phyloP scores from a whole-genome alignment of 2,888 invertebrate genomes.

The Tipula lateralis region DNA sequence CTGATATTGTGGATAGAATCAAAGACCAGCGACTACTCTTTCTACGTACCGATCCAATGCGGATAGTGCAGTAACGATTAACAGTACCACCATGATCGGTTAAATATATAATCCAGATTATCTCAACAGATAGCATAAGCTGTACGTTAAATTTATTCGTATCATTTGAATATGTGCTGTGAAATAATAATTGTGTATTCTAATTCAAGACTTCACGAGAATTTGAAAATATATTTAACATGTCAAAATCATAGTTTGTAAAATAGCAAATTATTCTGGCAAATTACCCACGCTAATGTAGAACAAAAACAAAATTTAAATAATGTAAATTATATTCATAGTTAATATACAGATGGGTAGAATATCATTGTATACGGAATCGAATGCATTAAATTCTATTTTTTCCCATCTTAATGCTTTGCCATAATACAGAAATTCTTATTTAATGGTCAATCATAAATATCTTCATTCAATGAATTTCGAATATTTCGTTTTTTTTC shows the following conservation, averaged over 20 bases:
- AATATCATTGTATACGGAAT: neutral
- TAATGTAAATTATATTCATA: neutral
- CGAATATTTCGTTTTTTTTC: neutral
- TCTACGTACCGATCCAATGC: no score
- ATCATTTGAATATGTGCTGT: no score
- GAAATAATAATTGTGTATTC: no score
- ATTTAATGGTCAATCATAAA: conserved; percentile 24
- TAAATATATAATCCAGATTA: no score
- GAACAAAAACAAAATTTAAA: neutral
- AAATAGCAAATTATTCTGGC: neutral
- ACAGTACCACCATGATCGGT: no score
- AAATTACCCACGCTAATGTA: neutral
- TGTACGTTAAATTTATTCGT: no score
- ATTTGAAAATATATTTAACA: neutral
- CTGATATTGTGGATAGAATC: no score
- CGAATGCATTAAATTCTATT: neutral
- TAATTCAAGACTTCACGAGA: no score
- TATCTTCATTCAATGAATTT: neutral
- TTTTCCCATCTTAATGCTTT: neutral
- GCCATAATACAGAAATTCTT: neutral
- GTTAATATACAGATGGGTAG: neutral
- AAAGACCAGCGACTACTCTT: no score
- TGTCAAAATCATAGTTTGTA: neutral
- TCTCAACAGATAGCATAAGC: no score
- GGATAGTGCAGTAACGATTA: no score